These are phyloP conservation scores for Trinectes maculatus DNA, from an alignment of 2,113 vertebrate genomes.

Conservation along the genomic window DNA sequence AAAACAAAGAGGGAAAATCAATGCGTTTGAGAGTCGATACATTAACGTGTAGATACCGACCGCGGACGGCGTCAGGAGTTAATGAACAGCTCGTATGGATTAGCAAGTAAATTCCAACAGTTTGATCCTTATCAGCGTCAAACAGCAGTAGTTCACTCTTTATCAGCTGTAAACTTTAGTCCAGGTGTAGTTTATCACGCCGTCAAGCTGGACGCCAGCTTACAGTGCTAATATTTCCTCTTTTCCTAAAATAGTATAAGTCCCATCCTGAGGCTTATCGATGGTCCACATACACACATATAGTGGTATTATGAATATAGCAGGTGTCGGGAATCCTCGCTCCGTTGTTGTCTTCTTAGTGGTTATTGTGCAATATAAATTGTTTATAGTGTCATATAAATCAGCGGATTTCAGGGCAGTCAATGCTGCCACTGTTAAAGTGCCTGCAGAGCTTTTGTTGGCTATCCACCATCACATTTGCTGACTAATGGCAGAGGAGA, in stretches of 20 bases:
- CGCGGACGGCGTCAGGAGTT: neutral
- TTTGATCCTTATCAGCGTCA: slow-evolving; percentile 19
- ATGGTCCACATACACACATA: slow-evolving; percentile 34
- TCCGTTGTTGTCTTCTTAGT: slow-evolving; percentile 63
- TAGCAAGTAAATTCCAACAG: slow-evolving; percentile 28
- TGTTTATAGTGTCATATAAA: slow-evolving; percentile 70
- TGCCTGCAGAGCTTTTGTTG: slow-evolving; percentile 62
- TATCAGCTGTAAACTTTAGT: slow-evolving; percentile 21
- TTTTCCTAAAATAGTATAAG: slow-evolving; percentile 24
- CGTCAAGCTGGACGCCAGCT: neutral
- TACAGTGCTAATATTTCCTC: neutral
- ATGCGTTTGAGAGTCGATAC: neutral
- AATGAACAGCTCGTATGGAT: slow-evolving; percentile 29
- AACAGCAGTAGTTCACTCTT: slow-evolving; percentile 11
- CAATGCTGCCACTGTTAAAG: slow-evolving; percentile 60
- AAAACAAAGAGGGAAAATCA: neutral
- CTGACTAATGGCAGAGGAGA: slow-evolving; percentile 26
- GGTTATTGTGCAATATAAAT: slow-evolving; percentile 75
- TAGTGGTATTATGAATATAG: slow-evolving; percentile 36
- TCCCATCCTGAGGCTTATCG: slow-evolving; percentile 1
- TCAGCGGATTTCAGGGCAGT: slow-evolving; percentile 65
- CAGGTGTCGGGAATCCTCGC: slow-evolving; percentile 61
- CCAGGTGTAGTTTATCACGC: neutral
- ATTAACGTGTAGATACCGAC: neutral
- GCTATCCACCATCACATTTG: slow-evolving; percentile 50